Evolutionary conservation across 2,888 invertebrate species (phyloP), one percentile per base, ranked within the genome.

Genomic region (Philaethria dido): DNA sequence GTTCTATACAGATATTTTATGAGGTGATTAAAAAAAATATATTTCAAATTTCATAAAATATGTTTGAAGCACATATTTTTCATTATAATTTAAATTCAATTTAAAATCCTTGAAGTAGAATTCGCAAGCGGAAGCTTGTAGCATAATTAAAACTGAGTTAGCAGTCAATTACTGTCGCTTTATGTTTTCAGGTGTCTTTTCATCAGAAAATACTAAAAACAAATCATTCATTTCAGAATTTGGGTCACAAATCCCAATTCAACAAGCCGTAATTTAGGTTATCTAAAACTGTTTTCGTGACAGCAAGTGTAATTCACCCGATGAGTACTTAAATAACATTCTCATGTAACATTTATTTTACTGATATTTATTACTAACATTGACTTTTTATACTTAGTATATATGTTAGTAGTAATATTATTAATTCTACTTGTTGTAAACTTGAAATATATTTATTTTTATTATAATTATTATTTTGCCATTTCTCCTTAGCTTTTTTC

Each of bases 201-300:
- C 4, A 13, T 29, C 11, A 14, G 33, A 47, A 8, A 18, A 13
- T 16, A 29, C 20, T 14, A 14, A 60, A 29, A 22, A 63, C 42
- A 64, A 39, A 22, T 48, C 57, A 64, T 48, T 59, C 39, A 59
- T 47, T 48, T 16, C 13, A 9, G 16, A 50, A 64, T 47, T 57
- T 25, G 57, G 36, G n/a, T n/a, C n/a, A n/a, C n/a, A n/a, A n/a
- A n/a, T n/a, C 44, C 59, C 18, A 33, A n/a, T 42, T 57, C 42
- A 25, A 16, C 48, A n/a, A 57, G 57, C 36, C 18, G 33, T 59
- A 47, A 59, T 64, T 64, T 47, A 11, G 59, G 59, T 64, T 64
- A 64, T 64, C 57, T 64, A 48, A 59, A 59, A 36, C 25, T 50
- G 48, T 59, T 59, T 59, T 45, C 33, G 54, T 55, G 54, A 52